A percentile compares a stretch with the other conserved stretches of the same genome.
These are phyloP conservation scores for Bradynema listronoti DNA, from an alignment of 1,140 invertebrate species.

Conservation along the genomic window DNA sequence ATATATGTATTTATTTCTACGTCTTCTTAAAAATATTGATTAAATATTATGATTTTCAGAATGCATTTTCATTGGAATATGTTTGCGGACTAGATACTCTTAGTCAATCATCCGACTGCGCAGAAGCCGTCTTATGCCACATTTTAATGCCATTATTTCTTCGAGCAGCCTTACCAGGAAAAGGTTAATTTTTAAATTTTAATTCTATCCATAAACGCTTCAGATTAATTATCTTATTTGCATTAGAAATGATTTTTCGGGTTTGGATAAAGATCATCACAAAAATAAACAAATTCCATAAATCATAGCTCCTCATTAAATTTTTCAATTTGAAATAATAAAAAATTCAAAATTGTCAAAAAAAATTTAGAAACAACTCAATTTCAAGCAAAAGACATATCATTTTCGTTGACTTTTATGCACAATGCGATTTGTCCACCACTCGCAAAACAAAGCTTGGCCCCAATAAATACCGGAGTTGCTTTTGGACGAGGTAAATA, in stretches of 20 bases:
- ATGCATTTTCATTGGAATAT: conserved; percentile 72
- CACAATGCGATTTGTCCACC: conserved; percentile 76
- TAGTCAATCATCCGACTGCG: conserved; percentile 80
- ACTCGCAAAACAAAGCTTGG: conserved; percentile 46
- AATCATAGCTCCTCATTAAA: too few relatives aligned
- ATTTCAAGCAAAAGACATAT: conserved; percentile 78
- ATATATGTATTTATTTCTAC: background rate
- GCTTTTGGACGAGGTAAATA: conserved; percentile 17
- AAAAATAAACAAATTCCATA: too few relatives aligned
- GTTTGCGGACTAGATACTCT: conserved; percentile 79
- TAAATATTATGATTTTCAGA: conserved; percentile 25
- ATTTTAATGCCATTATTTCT: conserved; percentile 89
- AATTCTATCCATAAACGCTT: conserved; percentile 4
- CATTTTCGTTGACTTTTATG: conserved; percentile 79
- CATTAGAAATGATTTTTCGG: too few relatives aligned
- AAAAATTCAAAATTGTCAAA: too few relatives aligned
- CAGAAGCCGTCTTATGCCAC: conserved; percentile 89
- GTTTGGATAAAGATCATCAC: too few relatives aligned
- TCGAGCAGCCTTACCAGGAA: conserved; percentile 79
- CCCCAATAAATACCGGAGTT: conserved; percentile 35
- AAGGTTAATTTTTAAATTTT: conserved; percentile 63
- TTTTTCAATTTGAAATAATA: conserved; percentile 2
- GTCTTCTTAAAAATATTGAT: background rate
- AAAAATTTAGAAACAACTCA: conserved; percentile 79
- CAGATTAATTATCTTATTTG: too few relatives aligned